Percentiles rank a stretch among this genome's conserved stretches.
Conservation (phyloP, 2,113 vertebrate genomes). For the Turdus rufiventris region DNA sequence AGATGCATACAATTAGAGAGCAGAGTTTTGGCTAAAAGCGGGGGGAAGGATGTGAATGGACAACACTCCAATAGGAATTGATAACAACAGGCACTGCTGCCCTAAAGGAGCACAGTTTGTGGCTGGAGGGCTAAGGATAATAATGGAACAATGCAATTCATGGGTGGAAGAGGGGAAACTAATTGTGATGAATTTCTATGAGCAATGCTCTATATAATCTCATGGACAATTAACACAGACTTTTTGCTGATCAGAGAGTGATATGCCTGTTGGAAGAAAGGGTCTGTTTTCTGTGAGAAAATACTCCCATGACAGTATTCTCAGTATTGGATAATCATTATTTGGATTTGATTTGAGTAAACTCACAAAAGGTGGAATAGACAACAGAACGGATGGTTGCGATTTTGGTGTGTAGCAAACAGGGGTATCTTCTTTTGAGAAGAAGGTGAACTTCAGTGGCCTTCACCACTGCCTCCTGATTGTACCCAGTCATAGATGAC, state of each 20-base stretch:
- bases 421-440: background rate
- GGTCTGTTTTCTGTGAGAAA: slow-evolving; percentile 36
- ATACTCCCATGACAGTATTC: slow-evolving; percentile 19
- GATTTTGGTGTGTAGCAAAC: slow-evolving; percentile 52
- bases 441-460: slow-evolving; percentile 43
- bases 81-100: background rate
- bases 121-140: slow-evolving; percentile 15
- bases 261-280: background rate
- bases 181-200: background rate
- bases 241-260: slow-evolving; percentile 18
- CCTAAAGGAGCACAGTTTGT: background rate
- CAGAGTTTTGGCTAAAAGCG: slow-evolving; percentile 58
- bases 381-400: slow-evolving; percentile 45
- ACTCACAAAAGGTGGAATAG: slow-evolving; percentile 61
- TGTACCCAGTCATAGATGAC: slow-evolving; percentile 81
- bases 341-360: slow-evolving; percentile 61
- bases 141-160: background rate
- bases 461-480: slow-evolving; percentile 10
- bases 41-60: background rate
- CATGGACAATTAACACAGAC: background rate
- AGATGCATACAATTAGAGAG: slow-evolving; percentile 51
- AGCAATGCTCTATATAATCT: background rate
- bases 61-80: slow-evolving; percentile 9
- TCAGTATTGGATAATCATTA: slow-evolving; percentile 36
- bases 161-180: background rate